Evolutionary conservation across 2,113 vertebrate genomes (phyloP).

Genomic region (Gymnobelideus leadbeateri): DNA sequence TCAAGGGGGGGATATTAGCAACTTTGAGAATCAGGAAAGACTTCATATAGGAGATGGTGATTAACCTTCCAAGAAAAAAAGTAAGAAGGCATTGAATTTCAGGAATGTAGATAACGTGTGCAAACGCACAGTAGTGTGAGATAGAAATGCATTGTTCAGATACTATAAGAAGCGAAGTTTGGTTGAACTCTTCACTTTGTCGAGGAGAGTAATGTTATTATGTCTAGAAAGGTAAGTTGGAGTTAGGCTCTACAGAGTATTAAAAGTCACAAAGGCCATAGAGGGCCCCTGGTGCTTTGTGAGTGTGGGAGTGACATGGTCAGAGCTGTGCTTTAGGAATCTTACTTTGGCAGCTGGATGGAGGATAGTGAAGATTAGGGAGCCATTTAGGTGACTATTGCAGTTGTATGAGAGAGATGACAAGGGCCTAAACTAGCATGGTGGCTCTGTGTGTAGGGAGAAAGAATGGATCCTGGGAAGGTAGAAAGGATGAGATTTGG

Average conservation of each 20-base stretch:
- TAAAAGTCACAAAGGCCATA: neutral
- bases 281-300: neutral
- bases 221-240: neutral
- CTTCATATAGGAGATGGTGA: too few species aligned
- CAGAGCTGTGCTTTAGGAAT: neutral
- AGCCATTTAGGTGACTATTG: neutral
- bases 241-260: neutral
- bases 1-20: too few species aligned
- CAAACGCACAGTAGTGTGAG: neutral
- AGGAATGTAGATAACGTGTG: neutral
- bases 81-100: neutral
- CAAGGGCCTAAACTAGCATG: neutral
- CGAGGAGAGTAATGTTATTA: neutral
- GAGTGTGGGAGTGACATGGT: neutral
- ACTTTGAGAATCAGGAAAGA: too few species aligned
- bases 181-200: neutral
- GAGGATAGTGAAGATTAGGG: neutral
- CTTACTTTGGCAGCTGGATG: neutral
- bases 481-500: neutral
- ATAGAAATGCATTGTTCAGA: neutral
- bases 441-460: neutral
- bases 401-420: neutral
- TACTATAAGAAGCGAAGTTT: neutral
- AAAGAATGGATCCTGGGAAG: neutral
- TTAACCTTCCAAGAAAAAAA: too few species aligned